phyloP scores from a whole-genome alignment of 2,113 vertebrate species.

The Entomyzon cyanotis region DNA sequence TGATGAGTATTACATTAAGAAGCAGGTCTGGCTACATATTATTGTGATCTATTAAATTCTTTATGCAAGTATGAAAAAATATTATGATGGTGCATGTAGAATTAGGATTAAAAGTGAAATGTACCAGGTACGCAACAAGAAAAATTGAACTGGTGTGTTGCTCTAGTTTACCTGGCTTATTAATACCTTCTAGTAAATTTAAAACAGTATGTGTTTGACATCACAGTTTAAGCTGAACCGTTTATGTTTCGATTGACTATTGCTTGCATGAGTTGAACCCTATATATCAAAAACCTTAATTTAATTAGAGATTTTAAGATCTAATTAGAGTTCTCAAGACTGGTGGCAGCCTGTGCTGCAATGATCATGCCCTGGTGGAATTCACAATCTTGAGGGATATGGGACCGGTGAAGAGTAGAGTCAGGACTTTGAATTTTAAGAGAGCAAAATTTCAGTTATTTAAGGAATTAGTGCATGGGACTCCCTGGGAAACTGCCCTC shows the following conservation, averaged over 20 bases:
- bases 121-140: background rate
- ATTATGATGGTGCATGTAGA: background rate
- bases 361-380: background rate
- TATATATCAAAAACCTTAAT: background rate
- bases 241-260: background rate
- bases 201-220: background rate
- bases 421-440: background rate
- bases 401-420: background rate
- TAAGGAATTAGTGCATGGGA: background rate
- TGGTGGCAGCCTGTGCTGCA: background rate
- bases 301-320: background rate
- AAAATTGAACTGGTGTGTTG: background rate
- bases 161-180: background rate
- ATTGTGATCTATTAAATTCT: background rate
- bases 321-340: background rate
- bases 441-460: background rate
- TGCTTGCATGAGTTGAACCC: background rate
- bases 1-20: background rate
- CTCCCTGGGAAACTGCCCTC: background rate
- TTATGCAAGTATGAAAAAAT: background rate
- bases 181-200: background rate
- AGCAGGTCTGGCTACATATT: background rate
- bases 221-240: constrained; percentile 1
- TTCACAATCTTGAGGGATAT: background rate
- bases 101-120: background rate